A percentile compares a stretch with the other conserved stretches of the same genome.
Evolutionary conservation across 2,797 vertebrate genomes (phyloP).

Genomic region (Mormyrus hasselquistii): DNA sequence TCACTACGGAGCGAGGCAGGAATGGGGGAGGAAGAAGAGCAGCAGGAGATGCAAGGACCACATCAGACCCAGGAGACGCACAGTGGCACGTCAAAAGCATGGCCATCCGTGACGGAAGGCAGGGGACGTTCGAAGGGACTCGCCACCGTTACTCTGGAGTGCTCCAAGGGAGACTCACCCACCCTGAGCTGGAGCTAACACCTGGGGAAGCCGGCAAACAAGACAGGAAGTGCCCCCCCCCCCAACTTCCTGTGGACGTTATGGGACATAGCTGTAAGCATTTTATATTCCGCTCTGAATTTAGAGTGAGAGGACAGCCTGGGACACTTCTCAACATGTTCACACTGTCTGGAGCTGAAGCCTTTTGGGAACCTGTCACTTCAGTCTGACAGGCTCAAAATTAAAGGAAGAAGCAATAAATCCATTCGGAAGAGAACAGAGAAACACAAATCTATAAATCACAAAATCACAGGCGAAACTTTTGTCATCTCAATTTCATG

Average conservation of each 20-base stretch:
- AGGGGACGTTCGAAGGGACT: background rate
- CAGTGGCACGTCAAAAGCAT: background rate
- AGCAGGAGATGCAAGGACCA: background rate
- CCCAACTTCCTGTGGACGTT: background rate
- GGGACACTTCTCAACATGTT: background rate
- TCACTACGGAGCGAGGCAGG: constrained; percentile 37
- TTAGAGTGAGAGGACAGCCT: background rate
- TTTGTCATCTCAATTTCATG: background rate
- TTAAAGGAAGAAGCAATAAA: background rate
- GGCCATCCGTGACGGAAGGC: background rate
- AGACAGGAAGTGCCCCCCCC: background rate
- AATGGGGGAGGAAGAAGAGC: constrained; percentile 27
- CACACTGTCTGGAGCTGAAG: background rate
- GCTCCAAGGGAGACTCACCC: background rate
- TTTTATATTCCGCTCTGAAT: background rate
- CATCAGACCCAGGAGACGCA: background rate
- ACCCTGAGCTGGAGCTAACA: background rate
- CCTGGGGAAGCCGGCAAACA: background rate
- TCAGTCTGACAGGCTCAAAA: background rate
- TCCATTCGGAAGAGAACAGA: background rate
- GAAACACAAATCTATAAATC: background rate
- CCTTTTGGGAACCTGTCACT: background rate
- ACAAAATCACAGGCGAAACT: background rate
- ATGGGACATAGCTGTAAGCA: background rate
- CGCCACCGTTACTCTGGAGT: background rate